Evolutionary conservation across 2,888 invertebrate genomes (phyloP).

Genomic region (Ornithoptera priamus): DNA sequence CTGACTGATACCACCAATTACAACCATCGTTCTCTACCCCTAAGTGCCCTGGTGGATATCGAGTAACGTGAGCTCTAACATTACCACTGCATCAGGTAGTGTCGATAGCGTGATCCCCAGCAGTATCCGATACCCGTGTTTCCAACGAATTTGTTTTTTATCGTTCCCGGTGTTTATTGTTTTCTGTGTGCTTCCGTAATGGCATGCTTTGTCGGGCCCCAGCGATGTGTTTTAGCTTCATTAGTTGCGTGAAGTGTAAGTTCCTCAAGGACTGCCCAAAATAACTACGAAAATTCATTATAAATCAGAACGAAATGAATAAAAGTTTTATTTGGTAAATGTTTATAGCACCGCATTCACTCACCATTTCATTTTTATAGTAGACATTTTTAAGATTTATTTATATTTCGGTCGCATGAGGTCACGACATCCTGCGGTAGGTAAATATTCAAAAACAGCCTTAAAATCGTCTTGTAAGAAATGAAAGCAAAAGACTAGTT

Average conservation of each 20-base stretch:
- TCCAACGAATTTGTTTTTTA: constrained; percentile 71
- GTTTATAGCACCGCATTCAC: constrained; percentile 17
- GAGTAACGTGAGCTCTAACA: constrained; percentile 32
- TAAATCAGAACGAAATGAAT: constrained; percentile 8
- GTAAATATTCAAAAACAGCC: background rate
- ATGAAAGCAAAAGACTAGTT: background rate
- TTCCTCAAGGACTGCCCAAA: constrained; percentile 44
- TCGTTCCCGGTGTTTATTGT: constrained; percentile 75
- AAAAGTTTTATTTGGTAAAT: constrained; percentile 9
- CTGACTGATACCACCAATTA: constrained; percentile 61
- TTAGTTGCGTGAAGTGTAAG: constrained; percentile 43
- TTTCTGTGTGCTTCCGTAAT: constrained; percentile 64
- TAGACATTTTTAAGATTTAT: constrained; percentile 16
- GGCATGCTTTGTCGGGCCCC: constrained; percentile 49
- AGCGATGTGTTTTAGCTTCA: constrained; percentile 34
- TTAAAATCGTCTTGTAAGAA: background rate
- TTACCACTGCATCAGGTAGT: constrained; percentile 50
- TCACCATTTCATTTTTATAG: constrained; percentile 9
- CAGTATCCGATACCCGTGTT: constrained; percentile 65
- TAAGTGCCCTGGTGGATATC: constrained; percentile 38
- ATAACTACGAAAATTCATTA: constrained; percentile 34
- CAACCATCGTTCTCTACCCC: constrained; percentile 43
- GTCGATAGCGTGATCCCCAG: constrained; percentile 65
- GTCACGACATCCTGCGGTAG: background rate
- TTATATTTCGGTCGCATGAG: constrained; percentile 25